A percentile compares a stretch with the other conserved stretches of the same genome.
Evolutionary conservation across 2,888 invertebrate species (phyloP).

Genomic region (Linnaemya vulpina): DNA sequence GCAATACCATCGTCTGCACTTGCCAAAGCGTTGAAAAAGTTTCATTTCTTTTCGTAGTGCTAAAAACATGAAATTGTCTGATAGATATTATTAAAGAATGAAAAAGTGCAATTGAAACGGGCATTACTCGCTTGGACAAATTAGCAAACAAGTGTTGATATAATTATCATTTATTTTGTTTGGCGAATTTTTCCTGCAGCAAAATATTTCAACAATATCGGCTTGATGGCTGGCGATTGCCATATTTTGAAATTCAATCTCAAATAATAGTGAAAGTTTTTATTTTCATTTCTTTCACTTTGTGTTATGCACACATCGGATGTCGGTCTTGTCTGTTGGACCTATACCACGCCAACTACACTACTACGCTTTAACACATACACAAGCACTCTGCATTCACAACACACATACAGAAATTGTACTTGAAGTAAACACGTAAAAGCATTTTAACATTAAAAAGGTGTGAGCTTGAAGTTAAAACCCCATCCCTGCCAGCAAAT

Average conservation of each 20-base stretch:
- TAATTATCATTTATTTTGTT: slow-evolving; percentile 9
- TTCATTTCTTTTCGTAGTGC: slow-evolving; percentile 18
- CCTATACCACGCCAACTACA: slow-evolving; percentile 21
- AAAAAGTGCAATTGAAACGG: slow-evolving; percentile 15
- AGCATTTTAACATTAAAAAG: slow-evolving; percentile 25
- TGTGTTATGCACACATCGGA: too few relatives aligned
- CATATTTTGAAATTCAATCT: slow-evolving; percentile 64
- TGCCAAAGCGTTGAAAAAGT: slow-evolving; percentile 42
- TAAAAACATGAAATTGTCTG: slow-evolving; percentile 1
- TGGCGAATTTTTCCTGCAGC: neutral
- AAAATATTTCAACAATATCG: neutral
- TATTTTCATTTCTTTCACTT: slow-evolving; percentile 45
- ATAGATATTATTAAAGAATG: slow-evolving; percentile 18
- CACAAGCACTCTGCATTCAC: neutral
- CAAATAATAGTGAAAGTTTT: slow-evolving; percentile 71
- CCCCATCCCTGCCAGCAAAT: neutral
- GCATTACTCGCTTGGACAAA: neutral
- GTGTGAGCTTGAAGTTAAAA: slow-evolving; percentile 45
- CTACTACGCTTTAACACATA: neutral
- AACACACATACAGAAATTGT: neutral
- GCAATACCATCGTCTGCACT: slow-evolving; percentile 23
- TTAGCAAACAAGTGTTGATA: slow-evolving; percentile 15
- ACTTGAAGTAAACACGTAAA: neutral
- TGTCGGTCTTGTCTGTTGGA: slow-evolving; percentile 42
- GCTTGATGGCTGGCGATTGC: slow-evolving; percentile 44